Evolutionary conservation across 1,140 invertebrate genomes (phyloP).

Genomic region (Ceratina japonica): DNA sequence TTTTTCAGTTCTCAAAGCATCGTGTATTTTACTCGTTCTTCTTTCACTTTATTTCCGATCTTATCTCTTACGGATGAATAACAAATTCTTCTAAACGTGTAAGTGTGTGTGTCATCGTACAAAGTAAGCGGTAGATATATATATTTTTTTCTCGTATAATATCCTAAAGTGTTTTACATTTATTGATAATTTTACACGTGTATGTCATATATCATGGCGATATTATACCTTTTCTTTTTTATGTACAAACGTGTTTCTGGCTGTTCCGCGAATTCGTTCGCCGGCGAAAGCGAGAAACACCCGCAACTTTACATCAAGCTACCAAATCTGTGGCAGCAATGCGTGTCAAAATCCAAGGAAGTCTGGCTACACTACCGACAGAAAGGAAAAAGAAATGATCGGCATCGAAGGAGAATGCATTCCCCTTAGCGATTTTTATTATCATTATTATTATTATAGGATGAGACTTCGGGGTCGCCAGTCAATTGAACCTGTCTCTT

Average conservation of each 20-base stretch:
- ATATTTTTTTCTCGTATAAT: slow-evolving; percentile 29
- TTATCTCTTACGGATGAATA: slow-evolving; percentile 40
- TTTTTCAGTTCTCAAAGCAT: slow-evolving; percentile 42
- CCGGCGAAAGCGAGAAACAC: slow-evolving; percentile 42
- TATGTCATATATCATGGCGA: slow-evolving; percentile 50
- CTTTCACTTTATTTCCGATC: slow-evolving; percentile 36
- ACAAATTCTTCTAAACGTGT: slow-evolving; percentile 50
- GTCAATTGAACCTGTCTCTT: slow-evolving; percentile 22
- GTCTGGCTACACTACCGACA: slow-evolving; percentile 29
- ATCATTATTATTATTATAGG: neutral
- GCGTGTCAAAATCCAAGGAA: slow-evolving; percentile 35
- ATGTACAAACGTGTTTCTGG: slow-evolving; percentile 61
- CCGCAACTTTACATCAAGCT: slow-evolving; percentile 40
- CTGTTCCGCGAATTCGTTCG: slow-evolving; percentile 28
- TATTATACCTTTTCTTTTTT: slow-evolving; percentile 59
- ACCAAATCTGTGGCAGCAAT: slow-evolving; percentile 35
- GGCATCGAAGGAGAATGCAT: neutral
- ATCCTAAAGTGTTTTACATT: slow-evolving; percentile 61
- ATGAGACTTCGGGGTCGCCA: slow-evolving; percentile 10
- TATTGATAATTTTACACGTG: slow-evolving; percentile 71
- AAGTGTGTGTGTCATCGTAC: slow-evolving; percentile 44
- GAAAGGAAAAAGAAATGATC: slow-evolving; percentile 18
- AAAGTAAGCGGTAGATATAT: slow-evolving; percentile 56
- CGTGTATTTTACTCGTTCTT: slow-evolving; percentile 9
- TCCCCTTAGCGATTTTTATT: neutral